Evolutionary conservation across 2,797 vertebrate species (phyloP), one percentile per base, ranked within the genome.

Genomic region (Mastacembelus armatus): DNA sequence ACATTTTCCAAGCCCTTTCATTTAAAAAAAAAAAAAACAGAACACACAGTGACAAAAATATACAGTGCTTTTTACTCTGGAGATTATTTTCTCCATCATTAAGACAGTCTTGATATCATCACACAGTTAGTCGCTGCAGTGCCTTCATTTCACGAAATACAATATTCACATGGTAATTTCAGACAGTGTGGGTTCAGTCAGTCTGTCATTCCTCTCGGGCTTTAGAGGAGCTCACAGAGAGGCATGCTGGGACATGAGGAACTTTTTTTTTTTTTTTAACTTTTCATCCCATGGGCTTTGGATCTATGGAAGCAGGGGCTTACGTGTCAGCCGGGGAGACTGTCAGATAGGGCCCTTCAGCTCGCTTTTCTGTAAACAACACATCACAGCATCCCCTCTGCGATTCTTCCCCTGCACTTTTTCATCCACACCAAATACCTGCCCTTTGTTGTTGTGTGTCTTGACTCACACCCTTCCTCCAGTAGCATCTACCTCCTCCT

Each of bases 311-410:
- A 44, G 69, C 62, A n/a, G 64, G 76, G 47, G 27, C 67, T 48
- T 47, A 66, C 51, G 51, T 66, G 55, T 80, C 70, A 71, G 72
- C 76, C 36, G 22, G 38, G 68, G 60, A 74, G 68, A 59, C 72
- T 72, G 71, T 79, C 72, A 76, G 74, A 66, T 44, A 21, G 43
- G 14, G 27, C 66, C 81, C 78, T 65, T 0, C 1, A 74, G 82
- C 79, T 72, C 11, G 43, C 16, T 59, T 70, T 21, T 62, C 52
- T 71, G 70, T 69, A 76, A 80, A 80, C 77, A 85, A 74, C 57
- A 85, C 74, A 81, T 84, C 69, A 86, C 85, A 86, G 70, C 61
- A 38, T 59, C 62, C 48, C 43, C 42, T 51, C 51, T 75, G 43
- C 24, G 6, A 29, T 68, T 78, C 60, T 78, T 71, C 55, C 48